phyloP scores from a whole-genome alignment of 2,797 vertebrate species.

The Margarornis squamiger region DNA sequence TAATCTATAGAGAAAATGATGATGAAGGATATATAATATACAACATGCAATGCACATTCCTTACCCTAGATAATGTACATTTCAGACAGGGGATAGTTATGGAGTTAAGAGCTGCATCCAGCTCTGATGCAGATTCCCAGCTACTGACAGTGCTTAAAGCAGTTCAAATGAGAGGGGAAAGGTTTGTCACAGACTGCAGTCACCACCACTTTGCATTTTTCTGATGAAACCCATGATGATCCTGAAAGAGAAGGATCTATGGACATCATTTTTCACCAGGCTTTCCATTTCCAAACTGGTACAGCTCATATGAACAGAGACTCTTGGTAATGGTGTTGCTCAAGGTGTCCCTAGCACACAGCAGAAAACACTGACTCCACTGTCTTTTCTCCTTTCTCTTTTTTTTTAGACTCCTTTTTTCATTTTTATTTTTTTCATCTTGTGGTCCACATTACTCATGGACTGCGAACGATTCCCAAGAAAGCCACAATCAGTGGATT shows the following conservation, averaged over 20 bases:
- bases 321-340: not conserved
- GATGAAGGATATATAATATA: not conserved
- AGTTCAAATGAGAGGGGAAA: not conserved
- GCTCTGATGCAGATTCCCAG: not conserved
- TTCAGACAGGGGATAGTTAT: not conserved
- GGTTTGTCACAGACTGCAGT: not conserved
- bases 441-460: constrained; percentile 58
- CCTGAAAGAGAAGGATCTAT: not conserved
- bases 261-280: not conserved
- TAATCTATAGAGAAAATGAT: not conserved
- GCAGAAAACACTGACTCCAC: constrained; percentile 33
- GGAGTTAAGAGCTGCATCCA: not conserved
- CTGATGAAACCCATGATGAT: not conserved
- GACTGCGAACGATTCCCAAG: constrained; percentile 26
- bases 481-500: constrained; percentile 61
- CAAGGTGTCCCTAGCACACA: not conserved
- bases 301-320: not conserved
- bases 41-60: not conserved
- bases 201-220: not conserved
- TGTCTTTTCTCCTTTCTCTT: constrained; percentile 33
- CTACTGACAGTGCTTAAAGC: not conserved
- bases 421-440: not conserved
- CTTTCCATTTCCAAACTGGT: not conserved
- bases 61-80: not conserved
- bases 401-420: not conserved